phyloP scores from a whole-genome alignment of 1,140 invertebrate genomes.

The Neodiprion fabricii region DNA sequence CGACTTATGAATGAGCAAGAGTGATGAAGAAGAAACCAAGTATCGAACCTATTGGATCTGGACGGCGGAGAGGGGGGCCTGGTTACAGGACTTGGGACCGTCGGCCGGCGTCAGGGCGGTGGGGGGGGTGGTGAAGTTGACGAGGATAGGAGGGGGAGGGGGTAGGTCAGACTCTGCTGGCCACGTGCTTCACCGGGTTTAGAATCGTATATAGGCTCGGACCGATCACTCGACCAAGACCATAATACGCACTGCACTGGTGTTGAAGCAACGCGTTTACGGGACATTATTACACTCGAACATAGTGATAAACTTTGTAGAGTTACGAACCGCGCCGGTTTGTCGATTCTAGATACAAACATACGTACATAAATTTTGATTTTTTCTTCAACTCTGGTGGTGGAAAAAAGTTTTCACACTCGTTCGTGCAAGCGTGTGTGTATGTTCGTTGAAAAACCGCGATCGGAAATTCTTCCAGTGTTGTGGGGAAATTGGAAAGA shows the following conservation, averaged over 20 bases:
- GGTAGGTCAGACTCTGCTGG: conserved; percentile 37
- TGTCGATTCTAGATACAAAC: too few species aligned
- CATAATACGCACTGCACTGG: conserved; percentile 25
- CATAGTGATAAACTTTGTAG: too few species aligned
- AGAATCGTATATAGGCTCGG: conserved; percentile 48
- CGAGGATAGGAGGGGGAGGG: conserved; percentile 35
- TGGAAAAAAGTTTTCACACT: too few species aligned
- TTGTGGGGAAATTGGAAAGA: too few species aligned
- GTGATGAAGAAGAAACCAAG: conserved; percentile 29
- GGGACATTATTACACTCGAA: too few species aligned
- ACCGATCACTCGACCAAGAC: conserved; percentile 33
- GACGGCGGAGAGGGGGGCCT: neutral
- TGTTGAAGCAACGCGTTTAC: too few species aligned
- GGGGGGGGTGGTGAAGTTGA: neutral
- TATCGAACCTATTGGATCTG: conserved; percentile 10
- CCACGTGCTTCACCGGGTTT: conserved; percentile 47
- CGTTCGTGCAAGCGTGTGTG: too few species aligned
- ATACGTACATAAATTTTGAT: too few species aligned
- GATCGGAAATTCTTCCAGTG: too few species aligned
- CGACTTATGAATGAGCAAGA: conserved; percentile 1
- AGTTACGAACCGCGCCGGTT: too few species aligned
- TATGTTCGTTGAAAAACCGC: too few species aligned
- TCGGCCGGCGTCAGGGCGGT: neutral
- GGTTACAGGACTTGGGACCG: conserved; percentile 5
- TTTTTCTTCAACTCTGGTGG: too few species aligned